Percentiles rank a stretch among this genome's conserved stretches.
phyloP scores from a whole-genome alignment of 1,140 invertebrate genomes.

The Drosophila repleta region DNA sequence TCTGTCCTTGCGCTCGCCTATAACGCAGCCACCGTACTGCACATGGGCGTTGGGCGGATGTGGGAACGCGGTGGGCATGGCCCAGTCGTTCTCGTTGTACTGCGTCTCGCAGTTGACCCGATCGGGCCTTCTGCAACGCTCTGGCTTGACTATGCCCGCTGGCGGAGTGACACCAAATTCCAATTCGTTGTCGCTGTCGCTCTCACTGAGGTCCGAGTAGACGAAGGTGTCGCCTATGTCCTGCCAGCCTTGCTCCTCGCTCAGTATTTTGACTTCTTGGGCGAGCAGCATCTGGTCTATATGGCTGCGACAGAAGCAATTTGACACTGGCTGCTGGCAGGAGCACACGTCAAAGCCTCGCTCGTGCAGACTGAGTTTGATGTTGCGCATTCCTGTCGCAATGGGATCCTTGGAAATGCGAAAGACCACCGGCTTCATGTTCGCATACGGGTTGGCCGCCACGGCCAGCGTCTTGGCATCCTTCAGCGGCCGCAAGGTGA shows the following conservation, averaged over 20 bases:
- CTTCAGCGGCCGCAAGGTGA: conserved; percentile 75
- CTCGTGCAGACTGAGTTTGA: conserved; percentile 46
- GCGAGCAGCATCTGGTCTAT: conserved; percentile 55
- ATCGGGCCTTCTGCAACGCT: conserved; percentile 40
- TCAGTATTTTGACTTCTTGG: conserved; percentile 44
- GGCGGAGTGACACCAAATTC: conserved; percentile 82
- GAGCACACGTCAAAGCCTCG: conserved; percentile 55
- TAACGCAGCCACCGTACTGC: conserved; percentile 53
- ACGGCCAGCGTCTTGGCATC: conserved; percentile 46
- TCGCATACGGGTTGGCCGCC: conserved; percentile 68
- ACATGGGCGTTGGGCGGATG: conserved; percentile 54
- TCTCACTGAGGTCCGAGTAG: conserved; percentile 36
- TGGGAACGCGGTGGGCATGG: conserved; percentile 50
- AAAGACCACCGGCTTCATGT: conserved; percentile 78
- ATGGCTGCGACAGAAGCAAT: conserved; percentile 65
- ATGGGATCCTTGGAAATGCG: conserved; percentile 69
- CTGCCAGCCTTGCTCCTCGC: conserved; percentile 16
- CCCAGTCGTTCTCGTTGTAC: conserved; percentile 72
- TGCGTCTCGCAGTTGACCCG: conserved; percentile 58
- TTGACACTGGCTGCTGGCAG: conserved; percentile 57
- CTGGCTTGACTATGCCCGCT: conserved; percentile 70
- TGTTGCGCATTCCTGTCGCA: conserved; percentile 24
- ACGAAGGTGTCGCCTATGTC: conserved; percentile 46
- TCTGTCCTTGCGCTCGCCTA: conserved; percentile 49
- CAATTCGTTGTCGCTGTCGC: conserved; percentile 69